Evolutionary conservation across 2,888 invertebrate species (phyloP).

Genomic region (Drosophila buzzatii): DNA sequence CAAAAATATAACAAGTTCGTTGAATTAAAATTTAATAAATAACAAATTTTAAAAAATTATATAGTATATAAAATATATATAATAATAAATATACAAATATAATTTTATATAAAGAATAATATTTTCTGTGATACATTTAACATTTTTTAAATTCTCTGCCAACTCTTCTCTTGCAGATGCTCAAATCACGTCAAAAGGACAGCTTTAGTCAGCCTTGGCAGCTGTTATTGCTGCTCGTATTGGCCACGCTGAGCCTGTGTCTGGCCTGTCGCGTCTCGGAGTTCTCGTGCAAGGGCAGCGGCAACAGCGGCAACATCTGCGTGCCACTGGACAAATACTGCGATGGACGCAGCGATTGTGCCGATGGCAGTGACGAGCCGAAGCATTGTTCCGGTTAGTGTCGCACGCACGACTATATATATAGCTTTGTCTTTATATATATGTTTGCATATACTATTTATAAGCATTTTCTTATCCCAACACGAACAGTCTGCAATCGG

Average conservation of each 20-base stretch:
- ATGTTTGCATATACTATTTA: neutral
- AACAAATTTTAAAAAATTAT: too few species aligned
- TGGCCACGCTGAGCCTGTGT: slow-evolving; percentile 74
- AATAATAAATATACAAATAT: too few species aligned
- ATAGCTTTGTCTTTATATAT: neutral
- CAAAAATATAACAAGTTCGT: too few species aligned
- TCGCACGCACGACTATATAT: neutral
- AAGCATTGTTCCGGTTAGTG: slow-evolving; percentile 90
- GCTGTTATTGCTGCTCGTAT: slow-evolving; percentile 84
- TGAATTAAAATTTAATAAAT: too few species aligned
- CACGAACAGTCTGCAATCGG: slow-evolving; percentile 91
- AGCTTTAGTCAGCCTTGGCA: slow-evolving; percentile 20
- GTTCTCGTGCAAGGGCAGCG: slow-evolving; percentile 90
- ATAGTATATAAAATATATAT: too few species aligned
- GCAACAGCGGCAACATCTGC: slow-evolving; percentile 88
- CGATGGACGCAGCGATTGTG: slow-evolving; percentile 93
- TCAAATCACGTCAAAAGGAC: slow-evolving; percentile 17
- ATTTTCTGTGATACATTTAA: too few species aligned
- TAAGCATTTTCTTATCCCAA: slow-evolving; percentile 10
- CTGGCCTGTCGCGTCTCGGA: slow-evolving; percentile 91
- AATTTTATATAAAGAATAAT: too few species aligned
- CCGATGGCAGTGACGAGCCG: slow-evolving; percentile 94
- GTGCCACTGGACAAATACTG: slow-evolving; percentile 94
- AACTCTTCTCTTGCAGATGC: slow-evolving; percentile 52
- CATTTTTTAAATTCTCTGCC: neutral